Conservation (phyloP, 30 jellyfish, hydroid and myxozoan genomes). For the Rhopilema esculentum region DNA sequence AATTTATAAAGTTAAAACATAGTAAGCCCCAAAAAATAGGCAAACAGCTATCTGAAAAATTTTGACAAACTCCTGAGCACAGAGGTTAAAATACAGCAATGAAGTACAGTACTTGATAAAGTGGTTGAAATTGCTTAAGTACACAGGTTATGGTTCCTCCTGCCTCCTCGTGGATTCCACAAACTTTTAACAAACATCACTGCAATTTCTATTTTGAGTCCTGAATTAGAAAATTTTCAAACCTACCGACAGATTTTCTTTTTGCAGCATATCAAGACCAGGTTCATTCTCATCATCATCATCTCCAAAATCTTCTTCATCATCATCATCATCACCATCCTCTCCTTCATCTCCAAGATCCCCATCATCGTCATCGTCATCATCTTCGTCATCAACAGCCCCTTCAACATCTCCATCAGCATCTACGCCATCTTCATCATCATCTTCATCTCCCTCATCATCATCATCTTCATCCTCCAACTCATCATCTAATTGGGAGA, state of each 20-base stretch:
- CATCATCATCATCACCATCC: slow-evolving; percentile 77
- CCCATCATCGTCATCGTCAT: slow-evolving; percentile 80
- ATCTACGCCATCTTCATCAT: slow-evolving; percentile 60
- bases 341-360: slow-evolving; percentile 62
- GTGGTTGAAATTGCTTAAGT: too few species aligned
- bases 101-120: too few species aligned
- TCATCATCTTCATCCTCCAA: slow-evolving; percentile 62
- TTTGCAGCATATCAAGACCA: slow-evolving; percentile 85
- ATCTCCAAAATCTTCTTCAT: slow-evolving; percentile 82
- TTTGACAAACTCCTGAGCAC: too few species aligned
- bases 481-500: slow-evolving; percentile 61
- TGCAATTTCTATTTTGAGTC: too few species aligned
- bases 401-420: slow-evolving; percentile 68
- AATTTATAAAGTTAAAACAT: too few species aligned
- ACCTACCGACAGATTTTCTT: slow-evolving; percentile 85
- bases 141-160: too few species aligned
- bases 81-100: too few species aligned
- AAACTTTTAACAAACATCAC: too few species aligned
- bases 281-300: slow-evolving; percentile 92
- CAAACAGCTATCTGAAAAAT: too few species aligned
- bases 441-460: slow-evolving; percentile 83
- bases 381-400: slow-evolving; percentile 88
- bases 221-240: background rate
- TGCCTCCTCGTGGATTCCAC: too few species aligned
- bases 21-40: too few species aligned